phyloP scores from a whole-genome alignment of 1,140 invertebrate species.

The Penaeus indicus region DNA sequence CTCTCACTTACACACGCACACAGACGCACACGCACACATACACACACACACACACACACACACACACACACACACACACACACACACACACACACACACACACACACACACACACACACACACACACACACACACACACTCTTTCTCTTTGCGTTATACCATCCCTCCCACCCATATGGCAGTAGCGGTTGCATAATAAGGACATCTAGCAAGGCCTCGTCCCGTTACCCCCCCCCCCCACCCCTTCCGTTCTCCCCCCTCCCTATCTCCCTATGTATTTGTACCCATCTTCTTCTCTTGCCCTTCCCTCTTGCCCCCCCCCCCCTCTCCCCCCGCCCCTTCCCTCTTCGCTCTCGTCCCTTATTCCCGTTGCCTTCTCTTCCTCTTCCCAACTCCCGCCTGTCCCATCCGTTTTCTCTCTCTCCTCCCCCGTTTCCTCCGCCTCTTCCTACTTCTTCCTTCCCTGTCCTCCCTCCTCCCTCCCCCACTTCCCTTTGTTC shows the following conservation, averaged over 20 bases:
- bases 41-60: background rate
- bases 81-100: background rate
- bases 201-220: too few relatives aligned
- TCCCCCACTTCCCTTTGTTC: background rate
- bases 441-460: background rate
- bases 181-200: too few relatives aligned
- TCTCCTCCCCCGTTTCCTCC: background rate
- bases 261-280: slow-evolving; percentile 1
- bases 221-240: background rate
- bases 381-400: background rate
- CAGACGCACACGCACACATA: background rate
- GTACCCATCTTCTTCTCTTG: background rate
- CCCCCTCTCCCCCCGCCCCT: background rate
- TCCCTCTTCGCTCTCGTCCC: background rate
- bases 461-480: background rate
- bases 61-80: background rate
- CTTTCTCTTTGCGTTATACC: too few relatives aligned
- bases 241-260: background rate
- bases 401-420: background rate
- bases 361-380: background rate
- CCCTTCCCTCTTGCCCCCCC: background rate
- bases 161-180: too few relatives aligned
- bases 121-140: background rate
- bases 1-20: background rate
- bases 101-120: background rate